These are phyloP conservation scores for Neolamprologus caudopunctatus DNA, from an alignment of 2,113 vertebrate genomes.

Conservation along the genomic window DNA sequence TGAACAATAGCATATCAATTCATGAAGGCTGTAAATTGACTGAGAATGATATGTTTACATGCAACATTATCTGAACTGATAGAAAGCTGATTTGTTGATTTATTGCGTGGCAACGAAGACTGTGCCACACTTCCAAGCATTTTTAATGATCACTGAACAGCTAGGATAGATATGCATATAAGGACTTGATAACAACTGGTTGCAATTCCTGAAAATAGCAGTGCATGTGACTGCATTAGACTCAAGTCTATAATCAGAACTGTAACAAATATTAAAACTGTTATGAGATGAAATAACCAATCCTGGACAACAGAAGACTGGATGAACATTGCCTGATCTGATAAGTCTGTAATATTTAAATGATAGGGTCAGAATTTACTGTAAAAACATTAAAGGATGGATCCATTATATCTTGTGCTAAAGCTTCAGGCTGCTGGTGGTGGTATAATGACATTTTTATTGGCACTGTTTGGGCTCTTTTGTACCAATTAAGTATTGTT, in stretches of 20 bases:
- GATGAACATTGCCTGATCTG: background rate
- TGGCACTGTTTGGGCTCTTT: background rate
- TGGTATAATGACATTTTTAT: background rate
- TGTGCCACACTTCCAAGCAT: background rate
- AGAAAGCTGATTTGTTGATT: background rate
- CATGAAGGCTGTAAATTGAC: background rate
- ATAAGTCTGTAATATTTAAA: background rate
- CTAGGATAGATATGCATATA: background rate
- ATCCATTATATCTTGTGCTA: background rate
- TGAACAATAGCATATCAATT: background rate
- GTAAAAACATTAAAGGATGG: background rate
- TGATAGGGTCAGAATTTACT: background rate
- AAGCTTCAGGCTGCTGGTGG: background rate
- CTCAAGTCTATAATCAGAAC: background rate
- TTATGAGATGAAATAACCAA: background rate
- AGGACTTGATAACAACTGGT: background rate
- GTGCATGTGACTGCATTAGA: background rate
- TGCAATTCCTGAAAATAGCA: background rate
- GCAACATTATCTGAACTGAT: background rate
- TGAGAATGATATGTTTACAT: background rate
- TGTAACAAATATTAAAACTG: background rate
- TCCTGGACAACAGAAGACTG: background rate
- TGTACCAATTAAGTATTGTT: background rate
- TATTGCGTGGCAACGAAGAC: background rate
- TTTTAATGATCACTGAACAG: background rate